A percentile compares a stretch with the other conserved stretches of the same genome.
These are phyloP conservation scores for Sylvietta virens DNA, from an alignment of 2,113 vertebrate species.

Conservation along the genomic window DNA sequence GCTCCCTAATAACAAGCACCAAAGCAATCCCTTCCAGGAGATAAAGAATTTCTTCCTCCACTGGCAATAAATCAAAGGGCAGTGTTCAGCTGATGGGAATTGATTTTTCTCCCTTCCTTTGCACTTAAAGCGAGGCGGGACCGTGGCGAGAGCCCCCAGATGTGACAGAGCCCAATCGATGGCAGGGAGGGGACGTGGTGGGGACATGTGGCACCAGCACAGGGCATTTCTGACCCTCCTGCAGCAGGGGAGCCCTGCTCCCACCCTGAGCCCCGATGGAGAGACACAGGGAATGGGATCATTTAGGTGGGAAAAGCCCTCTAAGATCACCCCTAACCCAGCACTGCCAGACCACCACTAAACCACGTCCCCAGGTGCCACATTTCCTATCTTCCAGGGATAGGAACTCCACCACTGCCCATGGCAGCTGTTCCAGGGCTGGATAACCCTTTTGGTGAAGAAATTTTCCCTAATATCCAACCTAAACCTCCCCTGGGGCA, in stretches of 20 bases:
- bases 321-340: not conserved
- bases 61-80: conserved; percentile 65
- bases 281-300: not conserved
- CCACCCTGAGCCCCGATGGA: not conserved
- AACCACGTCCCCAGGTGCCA: not conserved
- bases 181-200: not conserved
- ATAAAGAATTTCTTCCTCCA: conserved; percentile 56
- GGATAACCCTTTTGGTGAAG: not conserved
- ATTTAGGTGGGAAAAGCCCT: not conserved
- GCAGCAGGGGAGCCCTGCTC: not conserved
- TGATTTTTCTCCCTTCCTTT: conserved; percentile 59
- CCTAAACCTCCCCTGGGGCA: not conserved
- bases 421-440: not conserved
- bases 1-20: not conserved
- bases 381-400: not conserved
- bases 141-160: not conserved
- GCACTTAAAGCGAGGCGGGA: not conserved
- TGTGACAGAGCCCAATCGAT: not conserved
- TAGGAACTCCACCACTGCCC: not conserved
- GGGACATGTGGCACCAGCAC: not conserved
- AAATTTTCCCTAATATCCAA: not conserved
- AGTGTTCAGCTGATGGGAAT: conserved; percentile 56
- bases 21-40: conserved; percentile 31
- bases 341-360: not conserved
- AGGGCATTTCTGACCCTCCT: accelerated